Evolutionary conservation across 1,140 invertebrate genomes (phyloP).

Genomic region (Conus ventricosus): DNA sequence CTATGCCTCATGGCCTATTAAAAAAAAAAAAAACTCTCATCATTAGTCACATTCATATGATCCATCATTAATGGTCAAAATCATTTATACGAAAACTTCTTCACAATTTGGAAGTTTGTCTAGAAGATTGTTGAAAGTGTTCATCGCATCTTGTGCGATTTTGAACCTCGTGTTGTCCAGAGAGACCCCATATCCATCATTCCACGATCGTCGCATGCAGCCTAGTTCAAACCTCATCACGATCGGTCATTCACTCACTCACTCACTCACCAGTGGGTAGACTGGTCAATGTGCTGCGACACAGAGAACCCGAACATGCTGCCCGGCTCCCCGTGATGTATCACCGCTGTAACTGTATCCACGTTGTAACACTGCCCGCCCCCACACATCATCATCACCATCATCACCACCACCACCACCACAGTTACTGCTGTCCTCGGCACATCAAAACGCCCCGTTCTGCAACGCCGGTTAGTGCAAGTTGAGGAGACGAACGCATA

Average conservation of each 20-base stretch:
- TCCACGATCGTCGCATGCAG: too few relatives aligned
- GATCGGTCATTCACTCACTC: too few relatives aligned
- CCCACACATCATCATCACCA: neutral
- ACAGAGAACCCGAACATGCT: slow-evolving; percentile 79
- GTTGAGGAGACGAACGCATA: neutral
- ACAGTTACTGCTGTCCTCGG: neutral
- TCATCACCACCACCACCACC: slow-evolving; percentile 10
- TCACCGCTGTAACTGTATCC: slow-evolving; percentile 74
- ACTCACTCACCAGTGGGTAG: slow-evolving; percentile 75
- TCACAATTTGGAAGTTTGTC: too few relatives aligned
- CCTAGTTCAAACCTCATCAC: too few relatives aligned
- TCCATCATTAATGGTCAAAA: too few relatives aligned
- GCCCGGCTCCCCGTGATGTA: slow-evolving; percentile 71
- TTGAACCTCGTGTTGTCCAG: too few relatives aligned
- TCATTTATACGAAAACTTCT: neutral
- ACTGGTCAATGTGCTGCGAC: slow-evolving; percentile 75
- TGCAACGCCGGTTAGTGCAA: neutral
- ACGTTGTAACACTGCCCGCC: slow-evolving; percentile 75
- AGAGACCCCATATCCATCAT: too few relatives aligned
- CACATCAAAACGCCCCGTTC: neutral
- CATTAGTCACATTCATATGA: too few relatives aligned
- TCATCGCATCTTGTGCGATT: too few relatives aligned
- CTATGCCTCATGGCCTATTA: neutral
- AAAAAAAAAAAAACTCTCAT: neutral
- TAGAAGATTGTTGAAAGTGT: too few relatives aligned